Conservation (phyloP, 2,797 vertebrate species). For the Chrosomus eos region DNA sequence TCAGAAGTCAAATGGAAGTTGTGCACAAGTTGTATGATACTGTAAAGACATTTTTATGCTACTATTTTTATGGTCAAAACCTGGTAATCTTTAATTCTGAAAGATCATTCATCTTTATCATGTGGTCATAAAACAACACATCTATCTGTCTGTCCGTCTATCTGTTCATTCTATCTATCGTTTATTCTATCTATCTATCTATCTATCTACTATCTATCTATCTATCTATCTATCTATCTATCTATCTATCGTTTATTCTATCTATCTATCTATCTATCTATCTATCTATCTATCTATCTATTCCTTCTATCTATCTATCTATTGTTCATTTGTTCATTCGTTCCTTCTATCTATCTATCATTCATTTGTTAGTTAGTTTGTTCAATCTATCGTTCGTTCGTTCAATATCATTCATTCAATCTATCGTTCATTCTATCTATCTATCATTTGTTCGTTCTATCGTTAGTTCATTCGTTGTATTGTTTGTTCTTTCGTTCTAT, state of each 20-base stretch:
- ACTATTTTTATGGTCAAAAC: neutral
- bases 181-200: neutral
- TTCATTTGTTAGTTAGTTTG: too few relatives aligned
- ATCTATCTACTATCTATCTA: neutral
- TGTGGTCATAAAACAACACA: neutral
- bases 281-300: neutral
- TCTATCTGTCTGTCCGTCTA: neutral
- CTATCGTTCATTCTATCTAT: neutral
- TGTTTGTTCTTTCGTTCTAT: too few relatives aligned
- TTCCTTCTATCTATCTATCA: neutral
- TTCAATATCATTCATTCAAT: too few relatives aligned
- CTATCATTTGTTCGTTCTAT: too few relatives aligned
- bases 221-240: neutral
- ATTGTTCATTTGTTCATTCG: neutral
- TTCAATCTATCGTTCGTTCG: neutral
- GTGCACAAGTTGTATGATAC: neutral
- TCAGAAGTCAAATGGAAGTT: neutral
- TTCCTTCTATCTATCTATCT: neutral
- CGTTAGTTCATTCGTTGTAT: too few relatives aligned
- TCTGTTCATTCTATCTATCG: neutral
- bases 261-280: neutral
- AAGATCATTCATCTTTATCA: neutral
- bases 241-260: neutral
- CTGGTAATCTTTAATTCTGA: neutral
- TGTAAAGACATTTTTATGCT: neutral